phyloP scores from a whole-genome alignment of 2,888 invertebrate genomes.

The Nemurella pictetii region DNA sequence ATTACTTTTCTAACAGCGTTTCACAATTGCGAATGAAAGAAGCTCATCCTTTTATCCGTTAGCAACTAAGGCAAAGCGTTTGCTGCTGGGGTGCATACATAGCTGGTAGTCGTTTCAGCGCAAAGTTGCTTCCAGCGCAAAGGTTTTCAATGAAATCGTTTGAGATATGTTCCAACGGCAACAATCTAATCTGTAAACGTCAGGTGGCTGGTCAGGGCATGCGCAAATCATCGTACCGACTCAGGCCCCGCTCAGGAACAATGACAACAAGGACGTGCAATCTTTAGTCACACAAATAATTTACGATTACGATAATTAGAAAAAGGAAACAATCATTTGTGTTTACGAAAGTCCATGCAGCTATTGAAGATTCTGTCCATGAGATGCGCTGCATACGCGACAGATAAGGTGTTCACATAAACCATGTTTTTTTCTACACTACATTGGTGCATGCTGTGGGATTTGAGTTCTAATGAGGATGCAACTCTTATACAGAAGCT shows the following conservation, averaged over 20 bases:
- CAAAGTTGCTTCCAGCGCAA: not conserved
- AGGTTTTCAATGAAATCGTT: constrained; percentile 13
- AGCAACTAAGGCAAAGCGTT: not conserved
- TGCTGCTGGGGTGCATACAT: not conserved
- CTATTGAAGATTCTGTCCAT: not conserved
- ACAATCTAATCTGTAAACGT: not conserved
- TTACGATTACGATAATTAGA: not conserved
- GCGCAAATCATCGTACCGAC: not conserved
- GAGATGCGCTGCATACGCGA: not conserved
- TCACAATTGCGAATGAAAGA: not conserved
- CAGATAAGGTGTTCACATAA: not conserved
- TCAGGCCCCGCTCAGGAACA: not conserved
- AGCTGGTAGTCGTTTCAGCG: not conserved
- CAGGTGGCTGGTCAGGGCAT: not conserved
- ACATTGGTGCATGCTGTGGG: not conserved
- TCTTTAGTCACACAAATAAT: not conserved
- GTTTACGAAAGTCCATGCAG: not conserved
- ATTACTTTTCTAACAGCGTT: not conserved
- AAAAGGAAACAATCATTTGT: not conserved
- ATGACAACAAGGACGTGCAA: not conserved
- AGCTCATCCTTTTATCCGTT: not conserved
- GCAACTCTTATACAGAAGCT: constrained; percentile 13
- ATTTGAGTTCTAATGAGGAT: constrained; percentile 15
- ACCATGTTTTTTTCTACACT: not conserved
- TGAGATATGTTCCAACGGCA: not conserved